Conservation (phyloP, 2,888 invertebrate species). For the Oligia latruncula region DNA sequence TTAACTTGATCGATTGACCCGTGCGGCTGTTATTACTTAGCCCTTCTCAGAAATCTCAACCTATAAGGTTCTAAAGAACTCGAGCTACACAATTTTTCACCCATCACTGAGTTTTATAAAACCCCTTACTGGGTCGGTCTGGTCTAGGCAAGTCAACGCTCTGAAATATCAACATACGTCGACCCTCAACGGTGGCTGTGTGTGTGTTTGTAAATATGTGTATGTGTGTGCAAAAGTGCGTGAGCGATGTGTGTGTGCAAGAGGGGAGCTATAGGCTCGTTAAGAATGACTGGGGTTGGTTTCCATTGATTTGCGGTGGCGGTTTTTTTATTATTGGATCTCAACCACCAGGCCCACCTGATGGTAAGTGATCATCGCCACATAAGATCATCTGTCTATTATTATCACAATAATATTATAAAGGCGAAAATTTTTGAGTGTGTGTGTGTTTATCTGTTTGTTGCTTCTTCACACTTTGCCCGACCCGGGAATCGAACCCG, state of each 20-base stretch:
- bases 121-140: slow-evolving; percentile 46
- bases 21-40: no score
- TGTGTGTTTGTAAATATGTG: slow-evolving; percentile 19
- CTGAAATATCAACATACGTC: slow-evolving; percentile 47
- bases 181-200: slow-evolving; percentile 22
- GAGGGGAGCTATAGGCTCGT: slow-evolving; percentile 62
- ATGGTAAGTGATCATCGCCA: no score
- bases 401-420: no score
- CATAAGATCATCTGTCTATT: no score
- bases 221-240: slow-evolving; percentile 36
- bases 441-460: no score
- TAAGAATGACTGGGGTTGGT: slow-evolving; percentile 58
- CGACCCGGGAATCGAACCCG: no score
- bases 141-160: slow-evolving; percentile 53
- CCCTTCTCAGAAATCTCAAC: neutral
- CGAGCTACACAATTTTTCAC: neutral
- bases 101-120: slow-evolving; percentile 7
- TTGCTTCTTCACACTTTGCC: no score
- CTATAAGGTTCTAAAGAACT: neutral
- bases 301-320: slow-evolving; percentile 30
- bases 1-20: no score
- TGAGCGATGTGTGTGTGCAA: slow-evolving; percentile 38
- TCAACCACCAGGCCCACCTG: no score
- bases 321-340: neutral
- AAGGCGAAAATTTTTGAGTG: no score